Conservation (phyloP, 2,113 vertebrate species). For the Chionis minor region DNA sequence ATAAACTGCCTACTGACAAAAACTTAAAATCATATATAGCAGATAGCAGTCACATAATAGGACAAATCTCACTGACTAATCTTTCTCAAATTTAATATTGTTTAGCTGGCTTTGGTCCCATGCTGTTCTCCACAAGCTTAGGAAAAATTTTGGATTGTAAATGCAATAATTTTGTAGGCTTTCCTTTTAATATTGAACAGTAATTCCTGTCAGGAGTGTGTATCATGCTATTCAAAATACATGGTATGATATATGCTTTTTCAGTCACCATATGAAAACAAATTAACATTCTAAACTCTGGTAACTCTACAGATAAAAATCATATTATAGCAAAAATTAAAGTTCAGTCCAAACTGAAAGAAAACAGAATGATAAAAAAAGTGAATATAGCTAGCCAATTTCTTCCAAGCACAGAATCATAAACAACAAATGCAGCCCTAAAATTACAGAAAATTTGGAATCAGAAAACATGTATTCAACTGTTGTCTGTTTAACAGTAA, state of each 20-base stretch:
- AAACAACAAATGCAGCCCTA: not conserved
- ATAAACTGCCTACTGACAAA: conserved; percentile 34
- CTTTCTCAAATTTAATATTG: conserved; percentile 39
- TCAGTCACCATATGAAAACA: not conserved
- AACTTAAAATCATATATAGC: conserved; percentile 5
- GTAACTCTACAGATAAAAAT: not conserved
- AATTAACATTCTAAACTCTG: not conserved
- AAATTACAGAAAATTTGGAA: not conserved
- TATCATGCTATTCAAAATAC: not conserved
- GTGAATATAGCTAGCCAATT: not conserved
- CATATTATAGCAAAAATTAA: not conserved
- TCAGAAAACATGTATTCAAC: not conserved
- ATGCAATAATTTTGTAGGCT: not conserved
- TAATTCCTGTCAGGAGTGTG: not conserved
- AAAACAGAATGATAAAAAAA: not conserved
- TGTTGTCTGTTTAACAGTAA: not conserved
- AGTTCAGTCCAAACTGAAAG: not conserved
- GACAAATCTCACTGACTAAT: not conserved
- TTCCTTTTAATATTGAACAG: not conserved
- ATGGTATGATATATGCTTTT: not conserved
- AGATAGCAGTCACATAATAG: not conserved
- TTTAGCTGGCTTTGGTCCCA: not conserved
- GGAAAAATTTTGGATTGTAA: not conserved
- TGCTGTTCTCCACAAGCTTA: not conserved
- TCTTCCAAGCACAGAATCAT: not conserved